Base-by-base conservation (phyloP, 2,113 vertebrate genomes). In the Chaetura pelagica region DNA sequence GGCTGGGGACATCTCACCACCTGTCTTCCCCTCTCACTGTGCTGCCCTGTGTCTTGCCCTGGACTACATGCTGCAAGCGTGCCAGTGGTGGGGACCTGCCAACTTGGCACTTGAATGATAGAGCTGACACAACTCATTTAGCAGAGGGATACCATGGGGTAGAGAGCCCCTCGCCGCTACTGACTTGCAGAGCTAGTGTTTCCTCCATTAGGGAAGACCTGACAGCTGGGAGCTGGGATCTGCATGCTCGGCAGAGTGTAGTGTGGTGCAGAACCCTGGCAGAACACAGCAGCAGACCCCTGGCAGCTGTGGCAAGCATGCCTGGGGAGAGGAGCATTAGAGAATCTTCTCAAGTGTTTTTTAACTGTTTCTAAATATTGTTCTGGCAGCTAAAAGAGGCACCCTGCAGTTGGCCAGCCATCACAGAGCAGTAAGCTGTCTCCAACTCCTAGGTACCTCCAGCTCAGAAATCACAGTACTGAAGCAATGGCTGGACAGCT, bases 61-160 rank as follows among this genome's bases (percentile, higher is more conserved):
- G 91, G 62, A 42, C 61, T 72, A 24, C 52, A 61, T 42, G 29
- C 57, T 74, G 26, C 42, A 30, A 75, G 52, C 69, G 26, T 92
- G 89, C 76, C 94, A 93, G 80, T 12, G 0, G 18, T 24, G 58
- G 48, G 49, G 62, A 94, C 49, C 58, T 95, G 93, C 95, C 93
- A 92, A 20, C 69, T 82, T 94, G 86, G 73, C 89, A 57, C 61
- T 84, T 51, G 38, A 69, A 42, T n/a, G 61, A 71, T 0, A 0
- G 54, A 82, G 38, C 74, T 90, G 79, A 92, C 0, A 0, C 71
- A 88, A n/a, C 24, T 76, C 32, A 5, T 77, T 92, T 89, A 66
- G 74, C 22, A 79, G 63, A 79, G 62, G 74, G 26, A 76, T 52
- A 29, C 55, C 35, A 26, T 21, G 75, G 3, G 0, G 20, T 57